phyloP scores from a whole-genome alignment of 2,888 invertebrate genomes.

The Phoronis australis region DNA sequence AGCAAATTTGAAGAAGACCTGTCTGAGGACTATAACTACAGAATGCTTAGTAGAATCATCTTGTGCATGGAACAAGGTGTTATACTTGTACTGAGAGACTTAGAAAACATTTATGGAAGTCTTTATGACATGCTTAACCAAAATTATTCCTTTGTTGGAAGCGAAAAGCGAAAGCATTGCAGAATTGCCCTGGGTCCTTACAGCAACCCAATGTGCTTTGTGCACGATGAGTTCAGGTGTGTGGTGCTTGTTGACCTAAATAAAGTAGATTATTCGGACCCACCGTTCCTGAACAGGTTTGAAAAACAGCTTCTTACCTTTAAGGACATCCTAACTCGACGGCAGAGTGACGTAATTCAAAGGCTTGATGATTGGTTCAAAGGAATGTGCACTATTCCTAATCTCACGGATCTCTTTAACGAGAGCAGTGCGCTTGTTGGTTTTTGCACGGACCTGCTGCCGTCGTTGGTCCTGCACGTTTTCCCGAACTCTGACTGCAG shows the following conservation, averaged over 20 bases:
- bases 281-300: constrained; percentile 18
- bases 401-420: not conserved
- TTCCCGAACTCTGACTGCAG: not conserved
- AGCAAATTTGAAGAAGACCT: constrained; percentile 30
- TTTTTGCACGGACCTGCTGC: constrained; percentile 1
- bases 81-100: constrained; percentile 24
- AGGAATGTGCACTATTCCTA: not conserved
- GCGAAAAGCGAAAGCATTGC: constrained; percentile 18
- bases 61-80: constrained; percentile 30
- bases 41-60: constrained; percentile 26
- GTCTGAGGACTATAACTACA: constrained; percentile 28
- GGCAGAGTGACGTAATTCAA: not conserved
- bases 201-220: constrained; percentile 12
- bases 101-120: constrained; percentile 28
- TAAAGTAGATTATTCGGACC: constrained; percentile 7
- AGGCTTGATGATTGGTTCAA: not conserved
- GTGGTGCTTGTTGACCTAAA: constrained; percentile 13
- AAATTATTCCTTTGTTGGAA: constrained; percentile 25
- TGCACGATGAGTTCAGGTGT: constrained; percentile 12
- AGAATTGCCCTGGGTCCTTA: constrained; percentile 11
- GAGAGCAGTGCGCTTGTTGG: not conserved
- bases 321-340: constrained; percentile 4
- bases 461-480: constrained; percentile 3
- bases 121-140: constrained; percentile 33
- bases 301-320: constrained; percentile 22